These are phyloP conservation scores for Hypena proboscidalis DNA, from an alignment of 2,888 invertebrate species.

Conservation along the genomic window DNA sequence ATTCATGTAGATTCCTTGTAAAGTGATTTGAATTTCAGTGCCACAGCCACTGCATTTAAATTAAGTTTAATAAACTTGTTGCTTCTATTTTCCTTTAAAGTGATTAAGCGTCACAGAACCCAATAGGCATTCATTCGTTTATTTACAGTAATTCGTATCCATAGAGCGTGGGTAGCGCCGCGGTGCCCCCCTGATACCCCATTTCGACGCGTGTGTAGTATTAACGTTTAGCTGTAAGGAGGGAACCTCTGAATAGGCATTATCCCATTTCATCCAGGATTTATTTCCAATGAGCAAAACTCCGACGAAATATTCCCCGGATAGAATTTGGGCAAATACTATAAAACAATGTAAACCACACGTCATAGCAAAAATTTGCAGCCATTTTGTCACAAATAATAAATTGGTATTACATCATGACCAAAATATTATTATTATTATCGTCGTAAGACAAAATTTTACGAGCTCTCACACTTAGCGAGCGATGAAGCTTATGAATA, in stretches of 20 bases:
- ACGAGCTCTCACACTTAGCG: conserved; percentile 45
- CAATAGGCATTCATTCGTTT: conserved; percentile 20
- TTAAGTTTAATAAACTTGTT: conserved; percentile 46
- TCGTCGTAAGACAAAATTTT: conserved; percentile 55
- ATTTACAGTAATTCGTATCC: conserved; percentile 12
- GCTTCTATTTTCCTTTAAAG: conserved; percentile 31
- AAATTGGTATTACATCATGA: conserved; percentile 55
- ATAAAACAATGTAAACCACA: conserved; percentile 51
- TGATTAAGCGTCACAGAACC: conserved; percentile 17
- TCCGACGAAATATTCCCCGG: conserved; percentile 62
- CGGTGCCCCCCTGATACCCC: neutral
- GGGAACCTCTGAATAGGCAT: conserved; percentile 57
- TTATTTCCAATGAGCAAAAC: conserved; percentile 75
- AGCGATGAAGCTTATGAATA: conserved; percentile 46
- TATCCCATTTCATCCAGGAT: conserved; percentile 73
- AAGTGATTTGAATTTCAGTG: conserved; percentile 43
- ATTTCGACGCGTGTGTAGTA: conserved; percentile 17
- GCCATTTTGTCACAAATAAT: conserved; percentile 55
- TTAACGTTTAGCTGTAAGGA: conserved; percentile 28
- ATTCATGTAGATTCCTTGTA: conserved; percentile 42
- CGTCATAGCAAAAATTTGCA: conserved; percentile 51
- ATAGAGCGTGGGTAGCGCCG: conserved; percentile 13
- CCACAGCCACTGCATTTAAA: conserved; percentile 44
- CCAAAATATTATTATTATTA: conserved; percentile 52
- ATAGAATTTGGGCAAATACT: conserved; percentile 58